Evolutionary conservation across 1,140 invertebrate genomes (phyloP).

Genomic region (Magallana ariakensis): DNA sequence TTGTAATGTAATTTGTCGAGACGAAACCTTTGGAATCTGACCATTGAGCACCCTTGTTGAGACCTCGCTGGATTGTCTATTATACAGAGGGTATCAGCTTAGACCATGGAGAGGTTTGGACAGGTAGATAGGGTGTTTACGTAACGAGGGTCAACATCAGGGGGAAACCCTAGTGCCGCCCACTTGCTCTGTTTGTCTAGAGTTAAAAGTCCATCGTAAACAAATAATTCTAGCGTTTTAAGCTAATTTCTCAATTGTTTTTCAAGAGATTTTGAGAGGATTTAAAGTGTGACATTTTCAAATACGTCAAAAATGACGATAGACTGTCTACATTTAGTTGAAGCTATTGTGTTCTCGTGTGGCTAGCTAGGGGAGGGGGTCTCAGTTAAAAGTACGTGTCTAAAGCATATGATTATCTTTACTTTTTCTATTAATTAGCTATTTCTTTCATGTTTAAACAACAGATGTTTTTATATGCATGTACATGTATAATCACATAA

Average conservation of each 20-base stretch:
- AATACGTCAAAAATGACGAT: too few species aligned
- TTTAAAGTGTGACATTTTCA: background rate
- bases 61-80: background rate
- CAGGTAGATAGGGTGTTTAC: background rate
- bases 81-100: too few species aligned
- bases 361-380: too few species aligned
- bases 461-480: too few species aligned
- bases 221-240: constrained; percentile 29
- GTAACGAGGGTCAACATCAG: background rate
- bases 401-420: too few species aligned
- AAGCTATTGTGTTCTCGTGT: too few species aligned
- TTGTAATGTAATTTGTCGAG: too few species aligned
- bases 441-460: too few species aligned
- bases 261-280: background rate
- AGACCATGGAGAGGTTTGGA: background rate
- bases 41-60: background rate
- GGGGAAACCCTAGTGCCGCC: background rate
- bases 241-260: constrained; percentile 26
- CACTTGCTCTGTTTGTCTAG: background rate
- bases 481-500: too few species aligned
- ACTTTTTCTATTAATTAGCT: too few species aligned
- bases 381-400: too few species aligned
- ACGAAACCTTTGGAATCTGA: background rate
- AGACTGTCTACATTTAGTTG: too few species aligned
- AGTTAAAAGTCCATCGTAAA: constrained; percentile 22